phyloP scores from a whole-genome alignment of 1,140 invertebrate species.

The Formica selysi region DNA sequence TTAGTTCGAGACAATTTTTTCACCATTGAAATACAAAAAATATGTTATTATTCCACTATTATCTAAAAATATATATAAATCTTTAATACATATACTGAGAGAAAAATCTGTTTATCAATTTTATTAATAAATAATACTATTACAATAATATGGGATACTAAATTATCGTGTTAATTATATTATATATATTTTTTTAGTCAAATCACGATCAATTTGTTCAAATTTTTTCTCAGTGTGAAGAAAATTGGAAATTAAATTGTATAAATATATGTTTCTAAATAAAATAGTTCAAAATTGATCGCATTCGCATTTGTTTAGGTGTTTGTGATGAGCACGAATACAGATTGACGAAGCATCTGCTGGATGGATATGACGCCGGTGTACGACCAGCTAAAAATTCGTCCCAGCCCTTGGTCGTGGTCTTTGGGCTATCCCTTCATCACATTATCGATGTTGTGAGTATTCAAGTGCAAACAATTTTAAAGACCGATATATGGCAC shows the following conservation, averaged over 20 bases:
- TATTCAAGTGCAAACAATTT: constrained; percentile 27
- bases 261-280: neutral
- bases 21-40: too few relatives aligned
- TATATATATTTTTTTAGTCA: neutral
- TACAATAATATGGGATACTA: neutral
- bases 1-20: too few relatives aligned
- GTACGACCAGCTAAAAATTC: constrained; percentile 92
- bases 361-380: constrained; percentile 91
- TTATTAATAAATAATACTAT: constrained; percentile 8
- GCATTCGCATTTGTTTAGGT: constrained; percentile 75
- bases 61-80: neutral
- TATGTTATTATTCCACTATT: neutral
- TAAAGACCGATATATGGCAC: constrained; percentile 16
- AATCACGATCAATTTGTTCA: neutral
- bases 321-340: constrained; percentile 90
- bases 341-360: constrained; percentile 90
- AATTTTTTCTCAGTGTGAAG: neutral
- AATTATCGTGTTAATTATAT: neutral
- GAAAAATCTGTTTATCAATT: neutral
- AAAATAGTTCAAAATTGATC: constrained; percentile 18
- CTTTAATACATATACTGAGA: neutral
- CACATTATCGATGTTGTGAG: constrained; percentile 94
- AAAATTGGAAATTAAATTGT: neutral
- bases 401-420: constrained; percentile 90
- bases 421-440: constrained; percentile 93